Evolutionary conservation across 2,113 vertebrate genomes (phyloP), one percentile per base, ranked within the genome.

Genomic region (Xyliphius kryptos): DNA sequence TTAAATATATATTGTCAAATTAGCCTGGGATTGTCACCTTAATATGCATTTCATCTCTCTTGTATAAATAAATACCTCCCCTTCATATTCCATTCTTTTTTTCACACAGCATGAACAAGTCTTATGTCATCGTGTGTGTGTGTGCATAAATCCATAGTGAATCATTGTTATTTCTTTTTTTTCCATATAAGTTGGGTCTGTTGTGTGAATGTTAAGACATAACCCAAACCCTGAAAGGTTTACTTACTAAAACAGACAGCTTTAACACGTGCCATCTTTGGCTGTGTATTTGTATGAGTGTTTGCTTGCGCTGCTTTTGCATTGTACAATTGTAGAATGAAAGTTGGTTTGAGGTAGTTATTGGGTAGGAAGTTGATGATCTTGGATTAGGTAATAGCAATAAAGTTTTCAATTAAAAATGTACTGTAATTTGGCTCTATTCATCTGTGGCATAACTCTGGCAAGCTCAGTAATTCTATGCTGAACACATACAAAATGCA

Each of bases 41-140:
- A 64, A 69, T 63, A 49, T 49, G 51, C 49, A 40, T 74, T 75
- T 75, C 66, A 74, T 68, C 60, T 65, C 66, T 82, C 78, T 80
- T 77, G 81, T 78, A 80, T 77, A 58, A 58, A 67, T 80, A 74
- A 58, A 74, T 72, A 67, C 11, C 16, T 71, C 22, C 71, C 59
- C 69, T 65, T 61, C 68, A 71, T 66, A 67, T 61, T 61, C 58
- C 70, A 14, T 66, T 46, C 56, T n/a, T 48, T n/a, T 58, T 37
- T 47, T 71, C 58, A 56, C 70, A 57, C 53, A 32, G 69, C 56
- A 51, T 56, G 69, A 72, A 70, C 68, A 74, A 48, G 46, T 66
- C 65, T 56, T 71, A 67, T 72, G 72, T 67, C 67, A 69, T 76
- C 64, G 56, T 67, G n/a, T n/a, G n/a, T 67, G 52, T 54, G 26